A percentile compares a stretch with the other conserved stretches of the same genome.
These are phyloP conservation scores for Drosophila gaucha DNA, from an alignment of 2,888 invertebrate species.

Conservation along the genomic window DNA sequence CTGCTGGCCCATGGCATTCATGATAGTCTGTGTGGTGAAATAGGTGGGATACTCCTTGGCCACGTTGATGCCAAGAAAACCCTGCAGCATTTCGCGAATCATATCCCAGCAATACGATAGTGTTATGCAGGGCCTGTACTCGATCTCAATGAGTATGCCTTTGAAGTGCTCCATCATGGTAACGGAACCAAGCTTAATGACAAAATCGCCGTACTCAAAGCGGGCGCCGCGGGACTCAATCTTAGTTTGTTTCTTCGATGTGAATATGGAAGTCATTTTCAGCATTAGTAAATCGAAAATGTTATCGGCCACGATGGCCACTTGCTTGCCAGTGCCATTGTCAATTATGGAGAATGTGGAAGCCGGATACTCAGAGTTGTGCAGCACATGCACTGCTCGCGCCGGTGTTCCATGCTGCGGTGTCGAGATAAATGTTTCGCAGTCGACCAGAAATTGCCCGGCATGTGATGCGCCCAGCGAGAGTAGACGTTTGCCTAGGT, in stretches of 20 bases:
- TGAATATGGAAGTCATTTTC: constrained; percentile 94
- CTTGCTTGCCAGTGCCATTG: constrained; percentile 91
- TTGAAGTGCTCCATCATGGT: constrained; percentile 97
- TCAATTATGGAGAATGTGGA: constrained; percentile 97
- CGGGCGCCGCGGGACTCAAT: constrained; percentile 95
- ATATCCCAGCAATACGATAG: constrained; percentile 96
- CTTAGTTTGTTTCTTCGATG: constrained; percentile 94
- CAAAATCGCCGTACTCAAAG: constrained; percentile 95
- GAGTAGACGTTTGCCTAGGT: constrained; percentile 92
- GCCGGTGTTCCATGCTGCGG: constrained; percentile 88
- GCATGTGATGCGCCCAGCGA: constrained; percentile 93
- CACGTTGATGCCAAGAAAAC: constrained; percentile 92
- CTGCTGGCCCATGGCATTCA: constrained; percentile 82
- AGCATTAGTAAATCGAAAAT: constrained; percentile 95
- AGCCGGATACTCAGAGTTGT: constrained; percentile 97
- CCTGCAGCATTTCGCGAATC: constrained; percentile 95
- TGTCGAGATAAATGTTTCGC: constrained; percentile 95
- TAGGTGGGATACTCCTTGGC: constrained; percentile 90
- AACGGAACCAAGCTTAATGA: constrained; percentile 96
- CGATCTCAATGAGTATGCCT: constrained; percentile 96
- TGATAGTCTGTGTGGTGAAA: constrained; percentile 81
- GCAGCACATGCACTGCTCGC: constrained; percentile 95
- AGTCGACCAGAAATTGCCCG: constrained; percentile 97
- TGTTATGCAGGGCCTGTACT: constrained; percentile 95
- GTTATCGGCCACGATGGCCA: constrained; percentile 95